These are phyloP conservation scores for Drosophila orosa DNA, from an alignment of 1,140 invertebrate genomes.

Conservation along the genomic window DNA sequence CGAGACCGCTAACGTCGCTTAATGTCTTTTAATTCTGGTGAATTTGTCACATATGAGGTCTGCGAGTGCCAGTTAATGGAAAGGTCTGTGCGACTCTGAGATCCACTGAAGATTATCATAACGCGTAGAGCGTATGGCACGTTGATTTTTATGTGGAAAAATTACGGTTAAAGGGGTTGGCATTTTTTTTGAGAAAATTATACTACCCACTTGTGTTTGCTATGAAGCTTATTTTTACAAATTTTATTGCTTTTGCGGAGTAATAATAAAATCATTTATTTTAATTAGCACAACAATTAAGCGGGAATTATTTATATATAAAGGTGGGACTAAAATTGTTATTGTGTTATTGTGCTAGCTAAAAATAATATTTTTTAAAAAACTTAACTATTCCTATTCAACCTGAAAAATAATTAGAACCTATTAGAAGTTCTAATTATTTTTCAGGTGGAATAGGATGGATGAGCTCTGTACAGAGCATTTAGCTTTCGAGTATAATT, in stretches of 20 bases:
- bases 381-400: no score
- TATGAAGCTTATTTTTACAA: neutral
- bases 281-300: neutral
- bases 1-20: slow-evolving; percentile 64
- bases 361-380: no score
- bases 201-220: neutral
- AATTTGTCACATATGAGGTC: slow-evolving; percentile 61
- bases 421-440: no score
- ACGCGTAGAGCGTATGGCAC: slow-evolving; percentile 18
- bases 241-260: slow-evolving; percentile 6
- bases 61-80: slow-evolving; percentile 58
- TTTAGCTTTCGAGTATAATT: neutral
- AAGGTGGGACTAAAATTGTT: neutral
- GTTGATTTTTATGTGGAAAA: slow-evolving; percentile 30
- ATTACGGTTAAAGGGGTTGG: slow-evolving; percentile 20
- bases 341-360: neutral
- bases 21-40: slow-evolving; percentile 65
- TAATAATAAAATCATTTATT: slow-evolving; percentile 2
- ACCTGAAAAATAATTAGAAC: no score
- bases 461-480: no score
- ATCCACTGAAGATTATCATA: slow-evolving; percentile 50
- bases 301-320: neutral
- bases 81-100: slow-evolving; percentile 64
- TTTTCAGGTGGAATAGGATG: no score
- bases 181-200: slow-evolving; percentile 18